Percentiles rank a stretch among this genome's conserved stretches.
Conservation (phyloP, 2,888 invertebrate species). For the Drosophila planitibia region DNA sequence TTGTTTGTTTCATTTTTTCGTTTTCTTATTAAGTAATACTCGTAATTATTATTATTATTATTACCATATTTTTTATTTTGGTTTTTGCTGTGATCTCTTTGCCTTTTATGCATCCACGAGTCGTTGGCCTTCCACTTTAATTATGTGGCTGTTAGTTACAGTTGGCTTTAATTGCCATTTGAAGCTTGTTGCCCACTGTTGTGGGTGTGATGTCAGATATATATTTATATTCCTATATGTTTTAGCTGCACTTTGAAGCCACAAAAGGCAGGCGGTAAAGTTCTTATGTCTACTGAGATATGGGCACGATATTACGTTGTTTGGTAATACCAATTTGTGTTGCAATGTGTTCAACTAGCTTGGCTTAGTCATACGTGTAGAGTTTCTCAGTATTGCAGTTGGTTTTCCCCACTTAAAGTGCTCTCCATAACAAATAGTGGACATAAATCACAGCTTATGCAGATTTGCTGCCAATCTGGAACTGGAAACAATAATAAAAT, state of each 20-base stretch:
- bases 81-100: slow-evolving; percentile 8
- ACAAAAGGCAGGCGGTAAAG: slow-evolving; percentile 3
- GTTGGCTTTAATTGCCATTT: slow-evolving; percentile 59
- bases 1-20: slow-evolving; percentile 14
- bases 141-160: slow-evolving; percentile 53
- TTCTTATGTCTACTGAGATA: slow-evolving; percentile 35
- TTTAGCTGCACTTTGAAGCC: slow-evolving; percentile 4
- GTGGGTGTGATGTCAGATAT: slow-evolving; percentile 46
- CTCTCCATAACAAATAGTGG: background rate
- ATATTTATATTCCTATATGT: background rate
- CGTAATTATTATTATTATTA: slow-evolving; percentile 51
- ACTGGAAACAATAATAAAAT: background rate
- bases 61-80: slow-evolving; percentile 5
- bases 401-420: background rate
- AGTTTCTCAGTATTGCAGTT: background rate
- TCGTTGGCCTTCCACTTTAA: slow-evolving; percentile 55
- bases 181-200: slow-evolving; percentile 29
- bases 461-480: no score
- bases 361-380: background rate
- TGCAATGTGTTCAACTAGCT: slow-evolving; percentile 4
- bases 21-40: slow-evolving; percentile 58
- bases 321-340: slow-evolving; percentile 35
- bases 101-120: slow-evolving; percentile 32
- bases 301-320: slow-evolving; percentile 23
- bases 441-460: background rate